Evolutionary conservation across 2,888 invertebrate species (phyloP).

Genomic region (Euclidia mi): DNA sequence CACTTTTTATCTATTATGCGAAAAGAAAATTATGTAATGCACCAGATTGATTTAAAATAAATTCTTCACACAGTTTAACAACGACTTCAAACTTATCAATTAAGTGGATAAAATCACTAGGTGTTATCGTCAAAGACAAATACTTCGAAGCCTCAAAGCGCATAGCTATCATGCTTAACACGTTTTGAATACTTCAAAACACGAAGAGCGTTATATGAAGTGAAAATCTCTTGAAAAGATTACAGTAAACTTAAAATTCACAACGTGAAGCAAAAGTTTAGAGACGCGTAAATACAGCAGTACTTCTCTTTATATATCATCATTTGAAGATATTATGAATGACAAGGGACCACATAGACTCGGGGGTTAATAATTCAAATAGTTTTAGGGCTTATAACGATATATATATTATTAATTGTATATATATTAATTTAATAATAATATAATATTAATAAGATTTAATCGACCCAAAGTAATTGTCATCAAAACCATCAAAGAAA

Average conservation of each 20-base stretch:
- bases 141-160: background rate
- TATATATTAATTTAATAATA: too few relatives aligned
- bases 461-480: constrained; percentile 13
- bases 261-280: background rate
- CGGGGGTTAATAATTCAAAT: constrained; percentile 8
- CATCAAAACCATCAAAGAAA: constrained; percentile 15
- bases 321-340: background rate
- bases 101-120: too few relatives aligned
- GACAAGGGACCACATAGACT: background rate
- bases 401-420: too few relatives aligned
- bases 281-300: background rate
- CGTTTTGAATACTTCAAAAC: background rate
- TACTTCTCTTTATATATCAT: background rate
- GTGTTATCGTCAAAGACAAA: too few relatives aligned
- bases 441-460: constrained; percentile 14
- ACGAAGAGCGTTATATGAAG: background rate
- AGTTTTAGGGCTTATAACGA: constrained; percentile 3
- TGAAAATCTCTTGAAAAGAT: constrained; percentile 6
- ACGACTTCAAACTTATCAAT: too few relatives aligned
- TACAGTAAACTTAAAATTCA: background rate
- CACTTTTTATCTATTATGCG: too few relatives aligned
- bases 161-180: too few relatives aligned
- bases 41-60: too few relatives aligned
- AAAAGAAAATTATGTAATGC: too few relatives aligned
- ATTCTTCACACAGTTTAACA: too few relatives aligned